These are phyloP conservation scores for Papio anubis DNA, from an alignment of 2,113 vertebrate genomes.

Conservation along the genomic window DNA sequence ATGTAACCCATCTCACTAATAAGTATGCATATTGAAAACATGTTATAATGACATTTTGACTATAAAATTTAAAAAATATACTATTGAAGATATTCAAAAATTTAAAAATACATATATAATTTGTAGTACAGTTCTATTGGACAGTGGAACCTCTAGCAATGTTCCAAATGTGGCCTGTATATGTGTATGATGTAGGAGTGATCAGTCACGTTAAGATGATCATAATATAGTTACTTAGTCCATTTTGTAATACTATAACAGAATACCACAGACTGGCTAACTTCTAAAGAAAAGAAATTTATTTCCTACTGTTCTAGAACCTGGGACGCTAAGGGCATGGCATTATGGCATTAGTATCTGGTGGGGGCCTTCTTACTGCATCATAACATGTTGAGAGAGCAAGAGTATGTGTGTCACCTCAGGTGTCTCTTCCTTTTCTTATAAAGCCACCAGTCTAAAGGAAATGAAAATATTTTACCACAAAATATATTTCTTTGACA, in stretches of 20 bases:
- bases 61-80: neutral
- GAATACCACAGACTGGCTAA: neutral
- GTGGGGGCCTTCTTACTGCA: neutral
- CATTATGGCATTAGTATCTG: neutral
- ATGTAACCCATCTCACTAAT: neutral
- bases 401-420: neutral
- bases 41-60: neutral
- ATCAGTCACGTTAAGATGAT: neutral
- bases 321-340: neutral
- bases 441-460: neutral
- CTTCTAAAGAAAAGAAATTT: neutral
- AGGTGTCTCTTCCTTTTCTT: neutral
- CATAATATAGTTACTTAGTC: neutral
- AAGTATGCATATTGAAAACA: neutral
- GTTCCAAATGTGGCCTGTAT: neutral
- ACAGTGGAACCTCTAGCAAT: neutral
- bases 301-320: neutral
- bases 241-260: neutral
- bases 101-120: neutral
- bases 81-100: neutral
- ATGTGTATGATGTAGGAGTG: neutral
- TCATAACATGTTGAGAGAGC: neutral
- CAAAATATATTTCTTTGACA: neutral
- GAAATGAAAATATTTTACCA: neutral
- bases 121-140: neutral